Conservation (phyloP, 2,113 vertebrate species). For the Corythaeola cristata region DNA sequence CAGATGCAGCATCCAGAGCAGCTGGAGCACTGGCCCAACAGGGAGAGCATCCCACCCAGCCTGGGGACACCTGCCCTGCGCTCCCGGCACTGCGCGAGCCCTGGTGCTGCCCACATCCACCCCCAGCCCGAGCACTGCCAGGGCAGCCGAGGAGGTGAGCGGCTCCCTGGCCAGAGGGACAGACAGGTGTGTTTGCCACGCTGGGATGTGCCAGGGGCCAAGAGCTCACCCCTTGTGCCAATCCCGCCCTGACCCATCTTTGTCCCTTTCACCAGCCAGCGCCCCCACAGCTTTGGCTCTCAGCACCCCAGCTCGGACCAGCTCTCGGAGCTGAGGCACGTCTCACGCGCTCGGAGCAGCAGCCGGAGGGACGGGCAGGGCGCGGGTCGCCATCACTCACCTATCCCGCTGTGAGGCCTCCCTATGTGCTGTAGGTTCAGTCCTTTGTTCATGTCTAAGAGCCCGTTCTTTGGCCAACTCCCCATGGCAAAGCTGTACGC, state of each 20-base stretch:
- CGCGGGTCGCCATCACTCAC: constrained; percentile 62
- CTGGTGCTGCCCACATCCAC: neutral
- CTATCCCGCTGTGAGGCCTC: constrained; percentile 86
- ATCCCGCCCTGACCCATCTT: neutral
- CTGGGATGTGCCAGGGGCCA: neutral
- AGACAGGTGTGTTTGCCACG: neutral
- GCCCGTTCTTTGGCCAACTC: constrained; percentile 85
- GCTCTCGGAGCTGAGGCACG: neutral
- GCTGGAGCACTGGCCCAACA: neutral
- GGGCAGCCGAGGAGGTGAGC: neutral
- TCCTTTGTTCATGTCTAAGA: constrained; percentile 87
- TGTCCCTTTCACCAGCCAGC: neutral
- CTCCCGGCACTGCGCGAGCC: rapidly evolving
- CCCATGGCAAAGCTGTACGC: constrained; percentile 87
- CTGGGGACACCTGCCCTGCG: neutral
- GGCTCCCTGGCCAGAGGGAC: neutral
- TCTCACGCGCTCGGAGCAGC: rapidly evolving
- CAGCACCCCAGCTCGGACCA: neutral
- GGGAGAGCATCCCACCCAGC: neutral
- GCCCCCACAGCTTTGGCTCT: neutral
- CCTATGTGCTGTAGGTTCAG: constrained; percentile 86
- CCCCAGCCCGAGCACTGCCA: neutral
- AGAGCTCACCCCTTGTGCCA: neutral
- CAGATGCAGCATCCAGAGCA: neutral
- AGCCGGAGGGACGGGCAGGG: neutral